Base-by-base conservation (phyloP, 1,140 invertebrate genomes). In the Drosophila nasuta region DNA sequence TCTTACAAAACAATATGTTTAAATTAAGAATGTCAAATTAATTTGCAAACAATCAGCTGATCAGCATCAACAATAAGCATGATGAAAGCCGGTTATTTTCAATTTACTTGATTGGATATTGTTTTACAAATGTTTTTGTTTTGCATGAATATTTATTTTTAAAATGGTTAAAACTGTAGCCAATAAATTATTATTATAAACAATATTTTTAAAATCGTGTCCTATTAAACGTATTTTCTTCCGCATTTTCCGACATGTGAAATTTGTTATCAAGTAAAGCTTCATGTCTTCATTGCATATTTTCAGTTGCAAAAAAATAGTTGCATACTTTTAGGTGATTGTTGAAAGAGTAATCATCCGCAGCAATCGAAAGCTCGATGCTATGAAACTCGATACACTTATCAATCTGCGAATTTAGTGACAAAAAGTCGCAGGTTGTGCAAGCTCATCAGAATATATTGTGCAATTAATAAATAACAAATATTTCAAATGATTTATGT, bases 261-360 rank as follows among this genome's bases (percentile, higher is more conserved):
- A 17, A 49, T 49, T 49, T 10, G 8, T 49, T 49, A 20, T 10
- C 17, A 30, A n/a, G 33, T 7, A 56, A 56, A 41, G 15, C n/a
- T 33, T 20, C 5, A 11, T 1, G 15, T 25, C 46, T 6, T n/a
- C 28, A 3, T 4, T 5, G 30, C 30, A 48, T 33, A 35, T 10
- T 25, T 43, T 72, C 2, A 8, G 43, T 43, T 38, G 1, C 7
- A n/a, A 1, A 17, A 66, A 49, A 52, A 5, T 2, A 25, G 10
- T 45, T 76, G 78, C 73, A 52, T 66, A 66, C 72, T 77, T 67
- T 71, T 59, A 28, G 56, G 54, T 30, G 6, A 1, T 2, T 0
- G 1, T 41, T 38, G 35, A 57, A 57, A 38, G 0, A 0, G 0
- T 35, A 1, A 2, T 60, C 6, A 56, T 2, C 7, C 5, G 13